A percentile compares a stretch with the other conserved stretches of the same genome.
Evolutionary conservation across 2,888 invertebrate genomes (phyloP).

Genomic region (Eurytoma californica): DNA sequence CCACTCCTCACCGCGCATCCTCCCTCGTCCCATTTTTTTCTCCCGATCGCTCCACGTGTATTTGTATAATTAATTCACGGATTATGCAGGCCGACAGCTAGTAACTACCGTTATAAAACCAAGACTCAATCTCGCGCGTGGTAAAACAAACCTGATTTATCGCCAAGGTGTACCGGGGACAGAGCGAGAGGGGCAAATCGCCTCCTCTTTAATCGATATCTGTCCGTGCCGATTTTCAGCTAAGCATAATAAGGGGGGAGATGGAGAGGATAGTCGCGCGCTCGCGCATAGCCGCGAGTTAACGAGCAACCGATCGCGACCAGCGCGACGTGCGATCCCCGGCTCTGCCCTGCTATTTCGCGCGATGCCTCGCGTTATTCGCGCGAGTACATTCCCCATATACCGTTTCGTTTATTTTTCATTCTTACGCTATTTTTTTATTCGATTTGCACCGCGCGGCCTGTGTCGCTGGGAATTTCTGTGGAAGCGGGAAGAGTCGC

Average conservation of each 20-base stretch:
- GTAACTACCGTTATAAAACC: conserved; percentile 58
- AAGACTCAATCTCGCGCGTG: conserved; percentile 13
- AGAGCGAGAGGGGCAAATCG: conserved; percentile 19
- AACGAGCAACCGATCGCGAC: conserved; percentile 13
- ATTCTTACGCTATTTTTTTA: not conserved
- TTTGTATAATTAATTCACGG: conserved; percentile 66
- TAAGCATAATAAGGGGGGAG: conserved; percentile 40
- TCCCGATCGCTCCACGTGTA: conserved; percentile 35
- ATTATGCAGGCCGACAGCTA: conserved; percentile 61
- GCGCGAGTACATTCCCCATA: not conserved
- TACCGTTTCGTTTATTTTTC: conserved; percentile 3
- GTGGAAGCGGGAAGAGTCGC: too few relatives aligned
- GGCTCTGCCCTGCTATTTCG: not conserved
- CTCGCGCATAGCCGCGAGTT: not conserved
- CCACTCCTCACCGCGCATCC: conserved; percentile 9
- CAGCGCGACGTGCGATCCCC: not conserved
- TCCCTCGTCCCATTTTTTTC: conserved; percentile 37
- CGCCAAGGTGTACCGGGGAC: conserved; percentile 34
- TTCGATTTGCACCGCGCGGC: too few relatives aligned
- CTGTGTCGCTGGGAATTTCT: too few relatives aligned
- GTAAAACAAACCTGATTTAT: conserved; percentile 57
- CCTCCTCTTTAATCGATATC: conserved; percentile 41
- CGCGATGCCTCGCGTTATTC: not conserved
- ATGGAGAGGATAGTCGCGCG: conserved; percentile 36
- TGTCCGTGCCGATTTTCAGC: conserved; percentile 42